phyloP scores from a whole-genome alignment of 2,113 vertebrate genomes.

The Anoplopoma fimbria region DNA sequence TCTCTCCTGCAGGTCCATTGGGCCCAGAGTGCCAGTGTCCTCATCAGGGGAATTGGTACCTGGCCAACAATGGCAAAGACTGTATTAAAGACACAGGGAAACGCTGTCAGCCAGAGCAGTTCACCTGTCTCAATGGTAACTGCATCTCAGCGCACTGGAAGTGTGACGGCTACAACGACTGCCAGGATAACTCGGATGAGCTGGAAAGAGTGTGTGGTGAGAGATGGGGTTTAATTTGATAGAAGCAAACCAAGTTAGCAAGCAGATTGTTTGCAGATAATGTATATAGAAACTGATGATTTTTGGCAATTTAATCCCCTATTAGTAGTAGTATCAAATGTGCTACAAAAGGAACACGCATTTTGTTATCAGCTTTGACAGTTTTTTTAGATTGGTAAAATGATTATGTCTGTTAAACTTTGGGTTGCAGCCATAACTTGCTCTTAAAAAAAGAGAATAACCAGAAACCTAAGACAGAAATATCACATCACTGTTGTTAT shows the following conservation, averaged over 20 bases:
- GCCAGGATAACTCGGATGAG: constrained; percentile 90
- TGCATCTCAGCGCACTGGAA: constrained; percentile 88
- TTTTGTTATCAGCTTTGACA: background rate
- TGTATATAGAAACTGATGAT: background rate
- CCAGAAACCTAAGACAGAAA: background rate
- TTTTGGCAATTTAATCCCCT: background rate
- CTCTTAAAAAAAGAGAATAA: background rate
- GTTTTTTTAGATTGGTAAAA: background rate
- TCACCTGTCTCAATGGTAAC: constrained; percentile 90
- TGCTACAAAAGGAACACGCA: background rate
- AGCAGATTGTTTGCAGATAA: background rate
- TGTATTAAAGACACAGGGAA: constrained; percentile 89
- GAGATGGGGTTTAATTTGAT: constrained; percentile 42
- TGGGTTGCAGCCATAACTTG: background rate
- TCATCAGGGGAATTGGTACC: constrained; percentile 90
- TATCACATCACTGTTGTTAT: background rate
- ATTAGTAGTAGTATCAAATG: background rate
- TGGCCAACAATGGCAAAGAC: constrained; percentile 92
- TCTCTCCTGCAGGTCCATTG: constrained; percentile 84
- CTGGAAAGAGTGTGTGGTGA: constrained; percentile 93
- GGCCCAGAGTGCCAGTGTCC: constrained; percentile 96
- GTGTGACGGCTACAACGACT: constrained; percentile 89
- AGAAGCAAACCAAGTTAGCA: background rate
- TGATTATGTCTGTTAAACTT: background rate
- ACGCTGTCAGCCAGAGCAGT: constrained; percentile 85